Evolutionary conservation across 2,888 invertebrate species (phyloP).

Genomic region (Ennomos fuscantarius): DNA sequence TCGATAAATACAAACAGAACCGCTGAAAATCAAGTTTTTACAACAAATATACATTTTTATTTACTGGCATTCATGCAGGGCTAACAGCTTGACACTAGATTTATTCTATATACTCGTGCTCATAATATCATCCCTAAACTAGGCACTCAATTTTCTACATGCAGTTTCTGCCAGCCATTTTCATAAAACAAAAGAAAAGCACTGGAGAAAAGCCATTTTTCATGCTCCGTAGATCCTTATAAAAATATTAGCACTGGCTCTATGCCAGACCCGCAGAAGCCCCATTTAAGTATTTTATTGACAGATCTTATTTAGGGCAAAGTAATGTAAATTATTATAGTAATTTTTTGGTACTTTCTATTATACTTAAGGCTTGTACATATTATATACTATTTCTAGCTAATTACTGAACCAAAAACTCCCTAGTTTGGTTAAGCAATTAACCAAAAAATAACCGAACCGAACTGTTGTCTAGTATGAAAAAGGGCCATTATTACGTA

Average conservation of each 20-base stretch:
- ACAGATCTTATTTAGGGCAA: conserved; percentile 30
- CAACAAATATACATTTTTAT: too few relatives aligned
- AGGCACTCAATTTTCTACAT: neutral
- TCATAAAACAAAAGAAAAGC: conserved; percentile 16
- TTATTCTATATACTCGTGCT: neutral
- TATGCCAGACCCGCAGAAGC: conserved; percentile 32
- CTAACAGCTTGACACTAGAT: neutral
- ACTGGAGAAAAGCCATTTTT: conserved; percentile 11
- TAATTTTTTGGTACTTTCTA: too few relatives aligned
- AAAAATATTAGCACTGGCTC: conserved; percentile 34
- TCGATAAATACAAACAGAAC: neutral
- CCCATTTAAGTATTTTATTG: conserved; percentile 36
- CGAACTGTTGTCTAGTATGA: too few relatives aligned
- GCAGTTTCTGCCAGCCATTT: conserved; percentile 15
- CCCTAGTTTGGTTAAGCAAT: too few relatives aligned
- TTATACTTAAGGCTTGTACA: too few relatives aligned
- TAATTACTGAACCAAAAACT: too few relatives aligned
- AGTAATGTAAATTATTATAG: conserved; percentile 25
- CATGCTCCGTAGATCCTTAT: conserved; percentile 27
- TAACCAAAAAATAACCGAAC: too few relatives aligned
- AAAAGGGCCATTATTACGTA: too few relatives aligned
- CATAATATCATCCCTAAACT: conserved; percentile 5
- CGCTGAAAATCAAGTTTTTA: too few relatives aligned
- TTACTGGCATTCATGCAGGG: neutral
- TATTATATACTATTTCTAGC: too few relatives aligned